Evolutionary conservation across 2,113 vertebrate species (phyloP).

Genomic region (Taurulus bubalis): DNA sequence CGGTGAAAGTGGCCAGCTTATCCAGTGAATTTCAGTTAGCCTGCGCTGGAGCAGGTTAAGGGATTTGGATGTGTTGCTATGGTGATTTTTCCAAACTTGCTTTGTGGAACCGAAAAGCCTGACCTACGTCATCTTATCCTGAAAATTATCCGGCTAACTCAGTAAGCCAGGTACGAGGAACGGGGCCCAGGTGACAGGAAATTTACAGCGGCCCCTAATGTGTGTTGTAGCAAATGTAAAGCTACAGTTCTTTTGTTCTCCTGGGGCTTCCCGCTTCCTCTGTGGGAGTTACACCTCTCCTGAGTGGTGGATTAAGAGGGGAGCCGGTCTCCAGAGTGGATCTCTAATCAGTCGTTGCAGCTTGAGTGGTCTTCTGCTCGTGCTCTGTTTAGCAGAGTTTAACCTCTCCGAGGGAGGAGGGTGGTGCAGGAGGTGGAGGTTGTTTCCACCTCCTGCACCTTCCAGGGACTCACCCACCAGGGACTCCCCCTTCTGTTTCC

Average conservation of each 20-base stretch:
- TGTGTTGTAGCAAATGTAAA: background rate
- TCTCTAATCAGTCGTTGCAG: constrained; percentile 54
- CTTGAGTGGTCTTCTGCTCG: constrained; percentile 32
- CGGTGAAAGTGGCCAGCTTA: no score
- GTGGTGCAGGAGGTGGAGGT: constrained; percentile 11
- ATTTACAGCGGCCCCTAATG: background rate
- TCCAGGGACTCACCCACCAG: background rate
- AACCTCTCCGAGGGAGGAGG: background rate
- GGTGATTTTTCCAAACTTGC: no score
- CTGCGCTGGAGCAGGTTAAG: no score
- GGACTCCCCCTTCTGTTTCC: constrained; percentile 16
- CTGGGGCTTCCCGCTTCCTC: background rate
- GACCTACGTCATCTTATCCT: no score
- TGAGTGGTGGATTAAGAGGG: constrained; percentile 15
- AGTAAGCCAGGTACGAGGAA: no score
- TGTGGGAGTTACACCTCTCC: background rate
- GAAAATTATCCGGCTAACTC: no score
- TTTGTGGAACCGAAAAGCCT: no score
- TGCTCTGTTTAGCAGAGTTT: constrained; percentile 34
- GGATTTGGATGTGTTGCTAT: no score
- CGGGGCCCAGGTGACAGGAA: constrained; percentile 10
- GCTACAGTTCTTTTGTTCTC: constrained; percentile 2
- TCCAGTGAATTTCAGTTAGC: no score
- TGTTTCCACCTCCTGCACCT: constrained; percentile 4
- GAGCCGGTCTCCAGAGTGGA: background rate